These are phyloP conservation scores for Limosa lapponica DNA, from an alignment of 2,797 vertebrate genomes.

Conservation along the genomic window DNA sequence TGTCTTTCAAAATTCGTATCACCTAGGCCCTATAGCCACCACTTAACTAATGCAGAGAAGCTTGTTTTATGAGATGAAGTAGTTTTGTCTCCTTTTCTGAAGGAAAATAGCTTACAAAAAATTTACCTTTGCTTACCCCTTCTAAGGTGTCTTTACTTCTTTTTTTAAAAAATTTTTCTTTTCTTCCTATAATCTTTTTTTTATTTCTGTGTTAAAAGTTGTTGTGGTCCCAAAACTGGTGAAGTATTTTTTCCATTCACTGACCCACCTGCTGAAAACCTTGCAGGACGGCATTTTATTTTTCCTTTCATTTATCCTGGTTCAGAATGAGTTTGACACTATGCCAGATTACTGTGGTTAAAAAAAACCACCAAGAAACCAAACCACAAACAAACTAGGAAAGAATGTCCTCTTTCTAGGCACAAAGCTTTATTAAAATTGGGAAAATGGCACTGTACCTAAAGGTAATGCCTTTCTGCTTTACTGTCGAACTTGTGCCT, in stretches of 20 bases:
- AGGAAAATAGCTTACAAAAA: neutral
- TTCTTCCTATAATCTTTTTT: neutral
- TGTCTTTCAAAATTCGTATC: neutral
- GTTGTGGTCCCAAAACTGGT: neutral
- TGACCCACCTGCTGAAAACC: neutral
- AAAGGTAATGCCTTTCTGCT: neutral
- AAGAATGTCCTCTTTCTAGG: neutral
- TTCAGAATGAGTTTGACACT: neutral
- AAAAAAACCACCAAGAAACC: neutral
- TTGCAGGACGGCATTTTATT: neutral
- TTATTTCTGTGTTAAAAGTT: neutral
- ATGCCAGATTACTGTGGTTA: fast-evolving
- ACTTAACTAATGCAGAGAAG: neutral
- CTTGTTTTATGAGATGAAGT: neutral
- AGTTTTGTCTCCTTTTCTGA: neutral
- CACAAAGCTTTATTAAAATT: neutral
- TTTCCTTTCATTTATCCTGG: neutral
- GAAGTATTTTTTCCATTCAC: neutral
- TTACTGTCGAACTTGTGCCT: neutral
- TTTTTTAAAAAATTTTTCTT: neutral
- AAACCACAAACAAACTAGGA: neutral
- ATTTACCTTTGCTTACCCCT: neutral
- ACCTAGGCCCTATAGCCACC: neutral
- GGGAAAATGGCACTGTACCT: neutral
- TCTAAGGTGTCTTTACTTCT: neutral